Evolutionary conservation across 92 coral and sea anemone genomes (phyloP), one percentile per base, ranked within the genome.

Genomic region (Epizoanthus fatuus): DNA sequence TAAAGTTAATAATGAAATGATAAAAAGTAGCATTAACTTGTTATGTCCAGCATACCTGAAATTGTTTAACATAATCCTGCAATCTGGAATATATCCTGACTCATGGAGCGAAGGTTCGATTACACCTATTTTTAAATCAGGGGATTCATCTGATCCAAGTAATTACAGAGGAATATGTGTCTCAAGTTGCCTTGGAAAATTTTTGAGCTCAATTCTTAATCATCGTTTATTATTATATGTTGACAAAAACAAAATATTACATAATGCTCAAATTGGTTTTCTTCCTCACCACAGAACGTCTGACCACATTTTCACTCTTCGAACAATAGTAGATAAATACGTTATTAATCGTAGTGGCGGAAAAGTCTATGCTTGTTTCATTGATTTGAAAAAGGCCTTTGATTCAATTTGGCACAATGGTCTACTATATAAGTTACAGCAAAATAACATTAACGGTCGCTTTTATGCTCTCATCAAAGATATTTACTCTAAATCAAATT

Each of bases 391-490:
- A 67, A 90, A 86, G 67, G 94, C 91, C 4, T 91, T 86, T 83
- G 94, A 91, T 79, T 91, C 94, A 51, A 60, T 87, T 56, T 91
- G 89, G 94, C 89, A 78, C 66, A 63, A 80, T 16, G 91, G 88
- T 5, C 63, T 87, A 22, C 52, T 87, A 42, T 83, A 57, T 39
- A 64, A 81, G 16, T 47, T 90, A 47, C 56, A 70, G 0, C 58
- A 75, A 14, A 60, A 67, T 37, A 59, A 87, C 25, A 87, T 91
- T n/a, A 81, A 86, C 37, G 91, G 91, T 4, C 58, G 63, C n/a
- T 87, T 91, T 54, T 87, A 81, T 58, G 63, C 83, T 63, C 65
- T 87, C 1, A 87, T 91, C 32, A 91, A 86, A 86, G 49, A 87
- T 32, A 49, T 91, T 38, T 91, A 91, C 59, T 86, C 85, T 35